These are phyloP conservation scores for Helostoma temminkii DNA, from an alignment of 2,797 vertebrate genomes.

Conservation along the genomic window DNA sequence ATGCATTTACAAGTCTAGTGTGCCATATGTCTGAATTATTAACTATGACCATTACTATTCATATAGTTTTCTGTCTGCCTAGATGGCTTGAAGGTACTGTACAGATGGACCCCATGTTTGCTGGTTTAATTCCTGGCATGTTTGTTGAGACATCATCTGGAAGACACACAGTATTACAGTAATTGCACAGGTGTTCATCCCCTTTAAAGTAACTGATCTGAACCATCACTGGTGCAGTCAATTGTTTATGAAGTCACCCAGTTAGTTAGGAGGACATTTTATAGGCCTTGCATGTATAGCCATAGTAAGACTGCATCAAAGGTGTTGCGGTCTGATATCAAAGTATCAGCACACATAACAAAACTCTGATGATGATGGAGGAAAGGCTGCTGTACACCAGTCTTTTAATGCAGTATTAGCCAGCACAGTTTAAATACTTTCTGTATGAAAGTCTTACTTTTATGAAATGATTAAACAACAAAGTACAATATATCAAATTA, in stretches of 20 bases:
- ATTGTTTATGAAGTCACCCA: no score
- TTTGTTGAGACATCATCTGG: conserved; percentile 34
- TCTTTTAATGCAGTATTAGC: no score
- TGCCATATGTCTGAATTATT: conserved; percentile 20
- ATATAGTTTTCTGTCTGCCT: not conserved
- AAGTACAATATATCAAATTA: no score
- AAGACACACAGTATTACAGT: conserved; percentile 21
- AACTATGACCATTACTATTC: conserved; percentile 1
- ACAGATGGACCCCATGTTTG: not conserved
- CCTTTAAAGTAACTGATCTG: no score
- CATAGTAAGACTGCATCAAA: no score
- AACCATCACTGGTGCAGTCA: no score
- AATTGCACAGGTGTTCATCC: no score
- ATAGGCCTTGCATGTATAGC: not conserved
- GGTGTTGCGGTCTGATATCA: no score
- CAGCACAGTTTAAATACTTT: no score
- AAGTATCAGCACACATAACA: not conserved
- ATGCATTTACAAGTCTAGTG: not conserved
- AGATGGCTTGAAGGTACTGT: not conserved
- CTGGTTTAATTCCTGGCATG: conserved; percentile 8
- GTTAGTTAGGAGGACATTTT: no score
- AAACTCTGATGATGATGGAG: not conserved
- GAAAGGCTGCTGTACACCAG: not conserved
- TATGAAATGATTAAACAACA: no score
- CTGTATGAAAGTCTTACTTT: no score